Conservation (phyloP, 2,797 vertebrate genomes). For the Notolepis coatsorum region DNA sequence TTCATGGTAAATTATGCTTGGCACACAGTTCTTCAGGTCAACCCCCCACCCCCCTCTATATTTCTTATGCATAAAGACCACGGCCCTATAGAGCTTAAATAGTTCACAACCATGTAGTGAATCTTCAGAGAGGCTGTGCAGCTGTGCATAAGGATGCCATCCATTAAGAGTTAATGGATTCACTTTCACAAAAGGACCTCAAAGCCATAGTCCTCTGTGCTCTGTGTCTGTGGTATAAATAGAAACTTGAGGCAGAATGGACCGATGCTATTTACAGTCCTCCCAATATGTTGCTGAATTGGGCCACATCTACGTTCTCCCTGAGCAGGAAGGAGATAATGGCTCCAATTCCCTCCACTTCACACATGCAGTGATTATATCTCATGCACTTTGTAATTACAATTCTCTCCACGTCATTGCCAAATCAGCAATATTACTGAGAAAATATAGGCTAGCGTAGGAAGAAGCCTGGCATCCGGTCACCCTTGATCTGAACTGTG, state of each 20-base stretch:
- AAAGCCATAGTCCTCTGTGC: constrained; percentile 78
- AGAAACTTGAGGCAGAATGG: constrained; percentile 79
- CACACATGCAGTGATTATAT: constrained; percentile 69
- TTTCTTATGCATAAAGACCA: constrained; percentile 44
- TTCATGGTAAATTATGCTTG: constrained; percentile 48
- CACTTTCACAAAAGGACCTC: constrained; percentile 84
- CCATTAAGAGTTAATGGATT: constrained; percentile 86
- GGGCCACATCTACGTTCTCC: constrained; percentile 55
- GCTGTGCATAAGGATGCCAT: constrained; percentile 68
- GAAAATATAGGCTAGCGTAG: constrained; percentile 64
- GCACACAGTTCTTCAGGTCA: constrained; percentile 53
- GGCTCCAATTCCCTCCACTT: constrained; percentile 58
- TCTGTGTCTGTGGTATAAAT: constrained; percentile 81
- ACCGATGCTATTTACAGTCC: constrained; percentile 81
- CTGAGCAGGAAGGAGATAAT: constrained; percentile 40
- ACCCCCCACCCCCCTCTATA: constrained; percentile 37
- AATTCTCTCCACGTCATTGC: constrained; percentile 44
- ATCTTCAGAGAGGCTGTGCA: constrained; percentile 55
- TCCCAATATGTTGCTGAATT: constrained; percentile 78
- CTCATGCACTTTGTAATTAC: constrained; percentile 73
- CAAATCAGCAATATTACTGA: constrained; percentile 54
- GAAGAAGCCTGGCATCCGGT: constrained; percentile 49
- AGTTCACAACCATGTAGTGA: constrained; percentile 54
- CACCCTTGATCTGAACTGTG: constrained; percentile 56
- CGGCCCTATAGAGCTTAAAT: constrained; percentile 40